Evolutionary conservation across 2,797 vertebrate genomes (phyloP).

Genomic region (Gymnodraco acuticeps): DNA sequence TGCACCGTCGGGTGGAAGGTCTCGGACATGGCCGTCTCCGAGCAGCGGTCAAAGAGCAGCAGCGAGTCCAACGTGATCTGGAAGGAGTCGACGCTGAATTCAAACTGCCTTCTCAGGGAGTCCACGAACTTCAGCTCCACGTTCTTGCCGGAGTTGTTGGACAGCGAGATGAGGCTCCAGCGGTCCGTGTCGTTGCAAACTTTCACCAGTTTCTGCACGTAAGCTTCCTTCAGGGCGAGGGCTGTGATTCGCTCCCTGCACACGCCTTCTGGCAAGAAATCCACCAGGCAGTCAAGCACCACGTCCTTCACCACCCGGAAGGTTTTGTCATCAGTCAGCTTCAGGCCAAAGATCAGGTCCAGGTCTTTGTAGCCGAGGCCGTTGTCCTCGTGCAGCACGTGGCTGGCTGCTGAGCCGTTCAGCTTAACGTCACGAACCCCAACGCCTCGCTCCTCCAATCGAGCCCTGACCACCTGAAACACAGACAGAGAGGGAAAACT

Average conservation of each 20-base stretch:
- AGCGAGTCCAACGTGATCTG: constrained; percentile 95
- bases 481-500: constrained; percentile 25
- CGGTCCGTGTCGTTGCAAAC: constrained; percentile 94
- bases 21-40: constrained; percentile 91
- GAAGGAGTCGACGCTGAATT: constrained; percentile 96
- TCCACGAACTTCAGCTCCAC: constrained; percentile 97
- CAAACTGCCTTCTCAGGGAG: constrained; percentile 92
- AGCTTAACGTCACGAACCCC: constrained; percentile 87
- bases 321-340: constrained; percentile 86
- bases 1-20: constrained; percentile 93
- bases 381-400: constrained; percentile 93
- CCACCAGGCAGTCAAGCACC: constrained; percentile 94
- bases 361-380: constrained; percentile 96
- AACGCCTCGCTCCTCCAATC: constrained; percentile 91
- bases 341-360: constrained; percentile 93
- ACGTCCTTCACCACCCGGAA: constrained; percentile 94
- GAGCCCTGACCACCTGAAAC: constrained; percentile 90
- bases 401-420: constrained; percentile 94
- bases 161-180: constrained; percentile 97
- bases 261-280: constrained; percentile 92
- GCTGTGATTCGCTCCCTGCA: constrained; percentile 92
- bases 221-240: constrained; percentile 93
- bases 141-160: constrained; percentile 97
- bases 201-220: constrained; percentile 96
- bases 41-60: constrained; percentile 92